These are phyloP conservation scores for Laspeyria flexula DNA, from an alignment of 2,888 invertebrate genomes.

Conservation along the genomic window DNA sequence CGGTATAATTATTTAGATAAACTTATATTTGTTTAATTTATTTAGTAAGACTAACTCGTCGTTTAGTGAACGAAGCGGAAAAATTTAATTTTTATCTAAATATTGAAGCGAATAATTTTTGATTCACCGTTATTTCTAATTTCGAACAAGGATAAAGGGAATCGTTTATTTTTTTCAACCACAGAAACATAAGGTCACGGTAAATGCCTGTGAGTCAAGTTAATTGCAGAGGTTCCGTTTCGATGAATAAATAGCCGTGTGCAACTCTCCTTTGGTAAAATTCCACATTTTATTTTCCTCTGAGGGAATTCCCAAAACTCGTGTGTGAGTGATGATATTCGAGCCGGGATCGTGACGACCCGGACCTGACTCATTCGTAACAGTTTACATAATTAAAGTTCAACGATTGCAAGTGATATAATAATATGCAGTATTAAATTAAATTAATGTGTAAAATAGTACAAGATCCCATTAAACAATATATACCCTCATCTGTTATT, in stretches of 20 bases:
- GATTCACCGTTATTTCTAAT: conserved; percentile 8
- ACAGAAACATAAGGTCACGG: background rate
- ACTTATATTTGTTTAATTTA: too few species aligned
- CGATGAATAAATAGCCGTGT: background rate
- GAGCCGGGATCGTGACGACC: too few species aligned
- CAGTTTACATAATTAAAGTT: background rate
- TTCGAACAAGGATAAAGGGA: conserved; percentile 13
- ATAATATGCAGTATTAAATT: too few species aligned
- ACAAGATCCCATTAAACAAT: too few species aligned
- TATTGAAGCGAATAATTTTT: too few species aligned
- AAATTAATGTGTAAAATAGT: too few species aligned
- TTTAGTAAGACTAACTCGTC: too few species aligned
- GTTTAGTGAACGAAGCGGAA: too few species aligned
- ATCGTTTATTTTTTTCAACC: background rate
- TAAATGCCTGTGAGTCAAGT: conserved; percentile 27
- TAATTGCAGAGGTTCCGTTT: conserved; percentile 18
- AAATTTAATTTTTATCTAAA: too few species aligned
- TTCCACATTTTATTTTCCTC: background rate
- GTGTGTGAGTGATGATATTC: background rate
- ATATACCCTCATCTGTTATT: too few species aligned
- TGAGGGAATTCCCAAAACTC: conserved; percentile 5
- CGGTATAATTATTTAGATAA: too few species aligned
- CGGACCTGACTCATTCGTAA: too few species aligned
- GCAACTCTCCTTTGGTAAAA: background rate
- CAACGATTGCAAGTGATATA: background rate